These are phyloP conservation scores for Macquaria ambigua DNA, from an alignment of 2,113 vertebrate species.

Conservation along the genomic window DNA sequence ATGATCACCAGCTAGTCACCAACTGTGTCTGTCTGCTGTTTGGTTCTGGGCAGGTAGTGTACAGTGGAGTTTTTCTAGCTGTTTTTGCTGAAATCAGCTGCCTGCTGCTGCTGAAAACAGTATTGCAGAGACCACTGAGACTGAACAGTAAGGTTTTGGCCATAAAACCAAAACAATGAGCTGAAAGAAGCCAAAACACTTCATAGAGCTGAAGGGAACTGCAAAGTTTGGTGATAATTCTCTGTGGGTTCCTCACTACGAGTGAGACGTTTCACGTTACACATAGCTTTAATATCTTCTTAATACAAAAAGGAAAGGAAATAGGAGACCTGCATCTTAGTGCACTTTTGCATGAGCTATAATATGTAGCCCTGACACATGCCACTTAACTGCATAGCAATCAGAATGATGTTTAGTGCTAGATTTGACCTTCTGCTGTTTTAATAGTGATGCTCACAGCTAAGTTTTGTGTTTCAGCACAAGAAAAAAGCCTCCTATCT, in stretches of 20 bases:
- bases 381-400: background rate
- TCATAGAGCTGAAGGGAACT: background rate
- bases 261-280: background rate
- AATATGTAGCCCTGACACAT: background rate
- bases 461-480: background rate
- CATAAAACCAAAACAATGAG: background rate
- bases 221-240: background rate
- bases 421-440: background rate
- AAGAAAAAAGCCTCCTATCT: conserved; percentile 35
- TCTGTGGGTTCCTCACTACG: background rate
- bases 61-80: too few relatives aligned
- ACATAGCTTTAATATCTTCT: background rate
- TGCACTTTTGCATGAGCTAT: background rate
- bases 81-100: too few relatives aligned
- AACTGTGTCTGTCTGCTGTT: too few relatives aligned
- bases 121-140: background rate
- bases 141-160: background rate
- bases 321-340: background rate
- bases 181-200: background rate
- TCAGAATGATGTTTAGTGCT: background rate
- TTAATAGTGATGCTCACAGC: background rate
- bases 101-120: too few relatives aligned
- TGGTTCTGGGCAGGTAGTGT: too few relatives aligned
- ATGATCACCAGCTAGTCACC: too few relatives aligned
- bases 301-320: background rate